Evolutionary conservation across 2,113 vertebrate genomes (phyloP).

Genomic region (Leptobrachium leishanense): DNA sequence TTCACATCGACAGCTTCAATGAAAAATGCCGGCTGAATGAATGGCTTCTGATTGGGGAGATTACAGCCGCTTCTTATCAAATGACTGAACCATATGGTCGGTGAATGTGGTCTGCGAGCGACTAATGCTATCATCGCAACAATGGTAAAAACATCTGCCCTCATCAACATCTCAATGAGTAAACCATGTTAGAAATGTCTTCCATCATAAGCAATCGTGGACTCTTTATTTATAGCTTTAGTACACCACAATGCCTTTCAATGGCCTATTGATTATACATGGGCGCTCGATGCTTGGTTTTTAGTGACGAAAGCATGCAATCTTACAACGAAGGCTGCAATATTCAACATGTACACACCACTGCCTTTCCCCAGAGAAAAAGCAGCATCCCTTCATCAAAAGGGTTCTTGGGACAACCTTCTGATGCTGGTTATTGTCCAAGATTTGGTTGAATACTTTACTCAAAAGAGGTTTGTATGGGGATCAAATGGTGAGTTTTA

Average conservation of each 20-base stretch:
- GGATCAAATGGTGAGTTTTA: too few relatives aligned
- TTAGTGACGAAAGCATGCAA: background rate
- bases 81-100: background rate
- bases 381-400: too few relatives aligned
- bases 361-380: too few relatives aligned
- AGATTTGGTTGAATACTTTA: too few relatives aligned
- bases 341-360: too few relatives aligned
- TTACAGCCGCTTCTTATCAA: constrained; percentile 1
- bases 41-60: background rate
- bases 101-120: background rate
- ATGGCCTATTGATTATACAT: background rate
- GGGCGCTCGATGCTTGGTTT: background rate
- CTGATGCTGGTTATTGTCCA: too few relatives aligned
- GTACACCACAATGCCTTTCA: background rate
- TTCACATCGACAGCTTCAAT: background rate
- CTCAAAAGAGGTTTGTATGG: too few relatives aligned
- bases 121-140: background rate
- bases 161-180: background rate
- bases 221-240: background rate
- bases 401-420: too few relatives aligned
- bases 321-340: background rate
- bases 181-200: constrained; percentile 3
- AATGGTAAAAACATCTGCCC: background rate
- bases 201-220: constrained; percentile 2
- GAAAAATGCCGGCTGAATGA: background rate